These are phyloP conservation scores for Melanophora roralis DNA, from an alignment of 2,888 invertebrate genomes.

Conservation along the genomic window DNA sequence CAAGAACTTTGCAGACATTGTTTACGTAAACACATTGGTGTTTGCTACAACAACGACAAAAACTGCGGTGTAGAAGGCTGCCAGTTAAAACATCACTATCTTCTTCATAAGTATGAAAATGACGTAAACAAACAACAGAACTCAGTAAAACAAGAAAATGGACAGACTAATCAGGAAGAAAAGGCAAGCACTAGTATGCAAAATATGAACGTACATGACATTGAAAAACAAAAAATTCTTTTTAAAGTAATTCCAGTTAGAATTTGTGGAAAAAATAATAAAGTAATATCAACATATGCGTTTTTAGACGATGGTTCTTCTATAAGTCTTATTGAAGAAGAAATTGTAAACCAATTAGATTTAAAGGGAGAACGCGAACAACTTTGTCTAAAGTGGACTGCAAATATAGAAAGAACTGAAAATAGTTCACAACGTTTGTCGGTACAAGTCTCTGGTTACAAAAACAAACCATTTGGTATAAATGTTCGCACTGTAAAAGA, in stretches of 20 bases:
- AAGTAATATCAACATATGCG: slow-evolving; percentile 55
- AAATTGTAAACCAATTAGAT: no score
- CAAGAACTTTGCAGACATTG: slow-evolving; percentile 36
- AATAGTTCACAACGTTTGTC: slow-evolving; percentile 39
- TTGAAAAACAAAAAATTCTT: slow-evolving; percentile 8
- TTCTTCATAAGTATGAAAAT: slow-evolving; percentile 36
- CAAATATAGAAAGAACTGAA: slow-evolving; percentile 45
- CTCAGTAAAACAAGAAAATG: not conserved
- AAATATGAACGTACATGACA: slow-evolving; percentile 17
- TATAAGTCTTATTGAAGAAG: slow-evolving; percentile 58
- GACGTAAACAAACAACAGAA: not conserved
- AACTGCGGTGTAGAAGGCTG: slow-evolving; percentile 35
- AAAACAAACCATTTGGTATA: slow-evolving; percentile 7
- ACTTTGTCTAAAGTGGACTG: slow-evolving; percentile 57
- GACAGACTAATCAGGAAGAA: not conserved
- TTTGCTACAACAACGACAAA: slow-evolving; percentile 30
- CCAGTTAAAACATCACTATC: slow-evolving; percentile 41
- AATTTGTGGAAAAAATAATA: slow-evolving; percentile 35
- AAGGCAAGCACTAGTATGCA: not conserved
- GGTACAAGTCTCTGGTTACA: slow-evolving; percentile 34
- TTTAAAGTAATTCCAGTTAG: slow-evolving; percentile 37
- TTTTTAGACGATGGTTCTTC: slow-evolving; percentile 63
- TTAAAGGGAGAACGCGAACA: no score
- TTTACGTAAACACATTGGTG: slow-evolving; percentile 30
- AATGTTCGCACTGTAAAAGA: slow-evolving; percentile 36